phyloP scores from a whole-genome alignment of 2,797 vertebrate genomes.

The Iguana delicatissima region DNA sequence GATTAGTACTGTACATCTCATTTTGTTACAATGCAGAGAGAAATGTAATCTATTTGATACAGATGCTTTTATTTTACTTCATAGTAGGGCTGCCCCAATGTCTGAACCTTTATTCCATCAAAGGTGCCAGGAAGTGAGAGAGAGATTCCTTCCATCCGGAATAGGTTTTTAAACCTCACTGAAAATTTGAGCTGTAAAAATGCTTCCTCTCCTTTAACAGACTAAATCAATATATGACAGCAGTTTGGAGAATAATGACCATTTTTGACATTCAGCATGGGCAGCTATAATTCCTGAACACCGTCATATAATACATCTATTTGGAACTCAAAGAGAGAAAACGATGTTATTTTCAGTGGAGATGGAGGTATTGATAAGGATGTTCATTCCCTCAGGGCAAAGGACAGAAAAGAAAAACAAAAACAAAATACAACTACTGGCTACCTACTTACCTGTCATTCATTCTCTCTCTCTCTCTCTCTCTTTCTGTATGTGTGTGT shows the following conservation, averaged over 20 bases:
- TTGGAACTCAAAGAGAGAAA: background rate
- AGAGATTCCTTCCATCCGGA: background rate
- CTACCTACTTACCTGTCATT: background rate
- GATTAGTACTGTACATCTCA: background rate
- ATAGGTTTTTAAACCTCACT: background rate
- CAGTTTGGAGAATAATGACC: background rate
- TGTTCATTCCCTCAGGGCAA: background rate
- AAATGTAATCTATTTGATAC: background rate
- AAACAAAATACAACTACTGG: background rate
- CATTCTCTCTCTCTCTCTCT: background rate
- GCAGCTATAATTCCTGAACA: background rate
- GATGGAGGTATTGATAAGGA: background rate
- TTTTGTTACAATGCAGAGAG: background rate
- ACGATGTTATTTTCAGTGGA: background rate
- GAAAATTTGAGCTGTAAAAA: constrained; percentile 5
- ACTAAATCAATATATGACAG: constrained; percentile 23
- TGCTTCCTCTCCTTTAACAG: background rate
- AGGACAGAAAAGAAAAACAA: background rate
- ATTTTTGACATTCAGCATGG: constrained; percentile 8
- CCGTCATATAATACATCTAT: background rate
- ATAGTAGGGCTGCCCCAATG: background rate
- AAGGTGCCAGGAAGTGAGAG: background rate
- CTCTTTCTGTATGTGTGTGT: too few relatives aligned
- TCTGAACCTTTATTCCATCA: background rate
- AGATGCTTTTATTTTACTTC: background rate